These are phyloP conservation scores for Latrodectus elegans DNA, from an alignment of 2,888 invertebrate genomes.

Conservation along the genomic window DNA sequence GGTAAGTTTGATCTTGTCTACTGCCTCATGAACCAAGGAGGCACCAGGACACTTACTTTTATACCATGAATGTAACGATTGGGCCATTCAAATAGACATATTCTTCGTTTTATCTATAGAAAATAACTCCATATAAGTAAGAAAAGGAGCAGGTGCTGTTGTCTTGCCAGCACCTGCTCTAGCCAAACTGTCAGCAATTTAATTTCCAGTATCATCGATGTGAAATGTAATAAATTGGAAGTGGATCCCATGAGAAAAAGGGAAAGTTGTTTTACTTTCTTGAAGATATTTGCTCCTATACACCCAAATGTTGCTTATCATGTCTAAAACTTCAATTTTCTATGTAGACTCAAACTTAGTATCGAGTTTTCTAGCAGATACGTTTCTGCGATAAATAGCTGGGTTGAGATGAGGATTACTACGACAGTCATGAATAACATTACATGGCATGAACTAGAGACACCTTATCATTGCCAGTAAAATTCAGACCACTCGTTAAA, in stretches of 20 bases:
- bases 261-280: neutral
- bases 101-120: neutral
- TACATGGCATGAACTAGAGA: neutral
- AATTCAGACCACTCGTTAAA: neutral
- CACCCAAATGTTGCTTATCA: slow-evolving; percentile 1
- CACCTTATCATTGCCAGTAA: neutral
- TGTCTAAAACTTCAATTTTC: slow-evolving; percentile 5
- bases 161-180: neutral
- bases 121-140: slow-evolving; percentile 6
- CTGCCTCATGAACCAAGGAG: too few species aligned
- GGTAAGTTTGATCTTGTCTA: too few species aligned
- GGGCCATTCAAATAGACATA: too few species aligned
- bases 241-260: neutral
- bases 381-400: slow-evolving; percentile 4
- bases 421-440: slow-evolving; percentile 7
- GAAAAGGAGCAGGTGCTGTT: neutral
- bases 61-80: too few species aligned
- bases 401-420: slow-evolving; percentile 10
- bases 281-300: neutral
- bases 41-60: too few species aligned
- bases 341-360: neutral
- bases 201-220: neutral
- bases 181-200: slow-evolving; percentile 6
- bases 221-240: neutral
- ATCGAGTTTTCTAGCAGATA: neutral